Evolutionary conservation across 2,113 vertebrate species (phyloP).

Genomic region (Dipodomys spectabilis): DNA sequence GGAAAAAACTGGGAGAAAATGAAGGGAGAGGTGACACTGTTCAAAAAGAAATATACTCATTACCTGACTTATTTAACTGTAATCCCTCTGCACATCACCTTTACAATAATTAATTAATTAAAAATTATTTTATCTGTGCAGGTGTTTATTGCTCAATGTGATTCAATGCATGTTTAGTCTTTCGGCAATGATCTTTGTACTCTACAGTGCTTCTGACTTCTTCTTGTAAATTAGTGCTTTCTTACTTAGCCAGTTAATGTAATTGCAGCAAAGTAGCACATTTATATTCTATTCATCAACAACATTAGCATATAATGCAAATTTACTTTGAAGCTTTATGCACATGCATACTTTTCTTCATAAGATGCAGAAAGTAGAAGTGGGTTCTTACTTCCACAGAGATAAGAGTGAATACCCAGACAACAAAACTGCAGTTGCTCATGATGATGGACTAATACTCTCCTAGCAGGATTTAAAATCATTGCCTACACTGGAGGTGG

Average conservation of each 20-base stretch:
- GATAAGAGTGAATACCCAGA: not conserved
- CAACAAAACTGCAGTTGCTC: not conserved
- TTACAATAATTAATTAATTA: not conserved
- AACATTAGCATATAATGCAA: constrained; percentile 31
- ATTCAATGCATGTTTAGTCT: not conserved
- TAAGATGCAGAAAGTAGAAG: not conserved
- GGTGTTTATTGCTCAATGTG: constrained; percentile 7
- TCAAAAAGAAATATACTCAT: too few species aligned
- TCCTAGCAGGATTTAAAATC: not conserved
- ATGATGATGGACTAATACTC: not conserved
- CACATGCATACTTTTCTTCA: not conserved
- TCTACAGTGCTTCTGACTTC: not conserved
- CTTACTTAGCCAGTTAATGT: constrained; percentile 36
- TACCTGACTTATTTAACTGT: too few species aligned
- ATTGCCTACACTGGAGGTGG: not conserved
- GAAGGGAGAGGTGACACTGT: too few species aligned
- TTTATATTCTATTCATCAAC: constrained; percentile 34
- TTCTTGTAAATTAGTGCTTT: constrained; percentile 55
- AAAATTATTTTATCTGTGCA: not conserved
- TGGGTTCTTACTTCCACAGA: constrained; percentile 6
- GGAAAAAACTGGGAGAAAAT: too few species aligned
- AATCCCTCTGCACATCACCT: too few species aligned
- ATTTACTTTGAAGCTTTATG: constrained; percentile 34
- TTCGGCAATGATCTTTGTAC: not conserved
- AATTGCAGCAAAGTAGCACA: constrained; percentile 30